phyloP scores from a whole-genome alignment of 2,113 vertebrate species.

The Callospermophilus lateralis region DNA sequence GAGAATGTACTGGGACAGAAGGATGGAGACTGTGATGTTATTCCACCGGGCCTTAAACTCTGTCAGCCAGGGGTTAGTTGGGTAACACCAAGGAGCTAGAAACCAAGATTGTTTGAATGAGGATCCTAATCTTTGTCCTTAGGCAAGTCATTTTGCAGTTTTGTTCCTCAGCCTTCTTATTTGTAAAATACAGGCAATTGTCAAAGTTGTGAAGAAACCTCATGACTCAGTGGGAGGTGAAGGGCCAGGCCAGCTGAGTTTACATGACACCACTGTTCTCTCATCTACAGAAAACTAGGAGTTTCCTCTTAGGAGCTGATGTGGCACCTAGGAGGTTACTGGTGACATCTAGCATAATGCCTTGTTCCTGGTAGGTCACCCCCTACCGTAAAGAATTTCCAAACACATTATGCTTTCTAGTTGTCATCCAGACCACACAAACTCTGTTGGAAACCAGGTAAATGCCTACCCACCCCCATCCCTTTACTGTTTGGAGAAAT shows the following conservation, averaged over 20 bases:
- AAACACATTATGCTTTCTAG: not conserved
- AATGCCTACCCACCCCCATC: not conserved
- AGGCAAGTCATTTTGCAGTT: constrained; percentile 59
- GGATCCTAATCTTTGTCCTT: not conserved
- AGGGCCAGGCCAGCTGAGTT: too few relatives aligned
- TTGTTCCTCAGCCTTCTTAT: not conserved
- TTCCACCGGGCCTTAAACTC: constrained; percentile 56
- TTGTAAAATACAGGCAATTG: not conserved
- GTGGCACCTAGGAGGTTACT: not conserved
- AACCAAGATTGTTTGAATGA: not conserved
- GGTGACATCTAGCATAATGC: not conserved
- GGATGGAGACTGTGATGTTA: constrained; percentile 59
- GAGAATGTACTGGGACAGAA: constrained; percentile 73
- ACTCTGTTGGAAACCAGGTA: not conserved
- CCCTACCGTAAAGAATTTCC: not conserved
- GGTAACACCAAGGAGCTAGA: not conserved
- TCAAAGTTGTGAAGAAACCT: not conserved
- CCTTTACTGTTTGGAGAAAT: not conserved
- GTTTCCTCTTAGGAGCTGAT: not conserved
- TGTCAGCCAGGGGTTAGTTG: not conserved
- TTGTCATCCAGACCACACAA: not conserved
- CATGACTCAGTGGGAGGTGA: not conserved
- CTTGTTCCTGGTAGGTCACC: not conserved
- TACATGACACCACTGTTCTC: not conserved
- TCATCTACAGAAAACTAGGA: too few relatives aligned